These are phyloP conservation scores for Thymelicus lineola DNA, from an alignment of 2,888 invertebrate genomes.

Conservation along the genomic window DNA sequence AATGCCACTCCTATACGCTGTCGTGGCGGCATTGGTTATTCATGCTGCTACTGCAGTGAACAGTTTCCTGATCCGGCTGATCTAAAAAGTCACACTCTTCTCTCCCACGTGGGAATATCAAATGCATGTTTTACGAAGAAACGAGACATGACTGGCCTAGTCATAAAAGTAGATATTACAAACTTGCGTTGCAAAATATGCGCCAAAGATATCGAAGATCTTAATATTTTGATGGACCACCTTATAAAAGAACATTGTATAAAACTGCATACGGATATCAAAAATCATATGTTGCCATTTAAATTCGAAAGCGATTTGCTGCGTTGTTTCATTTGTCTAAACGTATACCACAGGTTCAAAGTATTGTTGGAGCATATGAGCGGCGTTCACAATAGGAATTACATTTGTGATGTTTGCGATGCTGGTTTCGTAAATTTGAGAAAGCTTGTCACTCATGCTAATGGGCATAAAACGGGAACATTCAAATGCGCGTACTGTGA, in stretches of 20 bases:
- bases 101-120: conserved; percentile 36
- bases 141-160: conserved; percentile 55
- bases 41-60: conserved; percentile 47
- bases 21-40: conserved; percentile 44
- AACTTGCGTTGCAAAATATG: conserved; percentile 61
- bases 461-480: conserved; percentile 45
- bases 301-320: conserved; percentile 49
- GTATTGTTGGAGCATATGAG: conserved; percentile 58
- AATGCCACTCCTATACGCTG: conserved; percentile 59
- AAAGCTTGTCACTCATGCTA: conserved; percentile 43
- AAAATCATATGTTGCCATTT: conserved; percentile 64
- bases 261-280: conserved; percentile 58
- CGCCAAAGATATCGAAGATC: conserved; percentile 47
- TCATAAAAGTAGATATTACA: conserved; percentile 67
- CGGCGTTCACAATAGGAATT: conserved; percentile 57
- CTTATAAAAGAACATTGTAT: conserved; percentile 53
- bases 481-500: conserved; percentile 47
- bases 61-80: conserved; percentile 47
- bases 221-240: conserved; percentile 63
- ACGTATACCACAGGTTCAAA: conserved; percentile 50
- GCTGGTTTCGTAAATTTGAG: conserved; percentile 49
- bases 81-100: conserved; percentile 47
- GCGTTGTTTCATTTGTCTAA: conserved; percentile 55
- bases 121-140: conserved; percentile 42
- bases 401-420: conserved; percentile 56